Conservation (phyloP, 2,113 vertebrate species). For the Campylomormyrus tamandua region DNA sequence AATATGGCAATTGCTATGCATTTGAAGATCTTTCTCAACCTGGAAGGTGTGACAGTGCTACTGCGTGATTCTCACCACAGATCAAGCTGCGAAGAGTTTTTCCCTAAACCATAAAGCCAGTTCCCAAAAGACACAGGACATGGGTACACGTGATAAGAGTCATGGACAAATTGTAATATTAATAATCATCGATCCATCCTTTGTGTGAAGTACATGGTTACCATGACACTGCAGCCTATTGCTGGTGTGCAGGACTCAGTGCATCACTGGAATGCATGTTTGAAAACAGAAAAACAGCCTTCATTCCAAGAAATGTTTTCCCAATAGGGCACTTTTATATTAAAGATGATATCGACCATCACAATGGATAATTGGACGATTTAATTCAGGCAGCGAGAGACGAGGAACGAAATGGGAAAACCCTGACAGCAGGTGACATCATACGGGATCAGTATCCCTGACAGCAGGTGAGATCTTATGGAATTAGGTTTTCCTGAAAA, state of each 20-base stretch:
- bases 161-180: no score
- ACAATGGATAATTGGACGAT: background rate
- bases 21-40: background rate
- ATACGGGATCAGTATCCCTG: background rate
- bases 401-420: background rate
- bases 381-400: background rate
- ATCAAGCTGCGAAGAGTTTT: background rate
- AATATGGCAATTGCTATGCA: background rate
- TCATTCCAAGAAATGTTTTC: background rate
- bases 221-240: background rate
- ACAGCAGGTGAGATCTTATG: background rate
- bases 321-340: background rate
- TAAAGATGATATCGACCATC: background rate
- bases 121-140: background rate
- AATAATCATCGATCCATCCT: background rate
- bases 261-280: background rate
- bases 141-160: background rate
- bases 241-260: background rate
- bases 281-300: background rate
- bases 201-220: background rate
- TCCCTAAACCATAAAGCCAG: background rate
- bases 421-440: background rate
- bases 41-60: background rate
- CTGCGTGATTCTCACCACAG: background rate
- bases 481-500: background rate